These are phyloP conservation scores for Leptodactylus fuscus DNA, from an alignment of 2,113 vertebrate genomes.

Conservation along the genomic window DNA sequence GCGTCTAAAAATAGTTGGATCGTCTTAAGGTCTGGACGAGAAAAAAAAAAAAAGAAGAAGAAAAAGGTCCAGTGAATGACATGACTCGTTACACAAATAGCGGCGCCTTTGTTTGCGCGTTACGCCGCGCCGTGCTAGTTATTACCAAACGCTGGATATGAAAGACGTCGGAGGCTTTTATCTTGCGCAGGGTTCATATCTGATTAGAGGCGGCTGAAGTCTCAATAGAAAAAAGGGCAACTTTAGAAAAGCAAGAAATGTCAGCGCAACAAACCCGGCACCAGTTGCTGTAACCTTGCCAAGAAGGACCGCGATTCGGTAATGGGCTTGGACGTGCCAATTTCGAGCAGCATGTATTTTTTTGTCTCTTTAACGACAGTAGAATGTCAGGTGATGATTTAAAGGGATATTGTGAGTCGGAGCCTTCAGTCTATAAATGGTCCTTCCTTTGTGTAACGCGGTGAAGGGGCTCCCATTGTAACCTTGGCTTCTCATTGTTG, in stretches of 20 bases:
- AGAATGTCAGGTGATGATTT: conserved; percentile 18
- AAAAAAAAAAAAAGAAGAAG: not conserved
- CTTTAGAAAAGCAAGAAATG: conserved; percentile 65
- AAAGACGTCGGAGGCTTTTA: conserved; percentile 55
- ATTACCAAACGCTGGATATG: conserved; percentile 58
- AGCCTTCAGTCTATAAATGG: not conserved
- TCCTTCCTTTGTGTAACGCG: not conserved
- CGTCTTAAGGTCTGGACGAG: conserved; percentile 36
- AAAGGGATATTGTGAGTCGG: not conserved
- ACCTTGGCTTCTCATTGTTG: not conserved
- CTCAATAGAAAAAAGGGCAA: conserved; percentile 61
- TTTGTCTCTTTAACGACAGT: conserved; percentile 10
- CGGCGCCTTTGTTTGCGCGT: conserved; percentile 34
- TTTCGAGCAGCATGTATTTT: conserved; percentile 23
- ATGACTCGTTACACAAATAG: conserved; percentile 50
- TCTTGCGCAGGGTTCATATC: conserved; percentile 48
- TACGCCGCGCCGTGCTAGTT: conserved; percentile 42
- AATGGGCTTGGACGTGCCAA: conserved; percentile 34
- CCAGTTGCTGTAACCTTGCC: conserved; percentile 63
- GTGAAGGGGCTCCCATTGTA: not conserved
- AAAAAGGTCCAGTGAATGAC: conserved; percentile 38
- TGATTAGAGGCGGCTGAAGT: conserved; percentile 62
- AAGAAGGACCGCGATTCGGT: conserved; percentile 40
- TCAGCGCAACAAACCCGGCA: conserved; percentile 59
- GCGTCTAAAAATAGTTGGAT: conserved; percentile 55